phyloP scores from a whole-genome alignment of 2,797 vertebrate genomes.

The Thalassophryne amazonica region DNA sequence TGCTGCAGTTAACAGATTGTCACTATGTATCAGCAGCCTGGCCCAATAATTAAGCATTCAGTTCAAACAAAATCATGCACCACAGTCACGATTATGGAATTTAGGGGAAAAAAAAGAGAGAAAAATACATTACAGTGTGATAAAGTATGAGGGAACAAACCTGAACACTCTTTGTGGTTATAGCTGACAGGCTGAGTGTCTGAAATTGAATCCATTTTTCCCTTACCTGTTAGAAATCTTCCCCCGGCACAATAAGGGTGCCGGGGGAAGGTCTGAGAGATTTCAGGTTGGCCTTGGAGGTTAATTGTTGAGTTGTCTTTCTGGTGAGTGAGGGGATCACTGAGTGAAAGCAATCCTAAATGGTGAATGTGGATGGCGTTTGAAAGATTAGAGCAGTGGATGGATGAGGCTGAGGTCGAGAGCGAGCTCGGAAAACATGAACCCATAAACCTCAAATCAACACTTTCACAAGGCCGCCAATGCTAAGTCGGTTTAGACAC shows the following conservation, averaged over 20 bases:
- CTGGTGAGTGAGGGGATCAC: constrained; percentile 70
- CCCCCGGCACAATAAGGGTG: constrained; percentile 64
- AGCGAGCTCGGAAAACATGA: constrained; percentile 26
- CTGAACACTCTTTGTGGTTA: constrained; percentile 36
- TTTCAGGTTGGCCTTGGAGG: constrained; percentile 74
- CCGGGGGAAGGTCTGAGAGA: constrained; percentile 63
- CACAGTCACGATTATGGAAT: constrained; percentile 29
- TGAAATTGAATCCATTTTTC: constrained; percentile 62
- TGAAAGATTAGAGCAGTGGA: constrained; percentile 67
- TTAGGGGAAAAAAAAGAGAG: constrained; percentile 7
- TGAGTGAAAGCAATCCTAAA: constrained; percentile 66
- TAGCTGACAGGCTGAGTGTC: constrained; percentile 24
- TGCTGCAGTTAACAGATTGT: constrained; percentile 24
- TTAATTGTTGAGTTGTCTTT: constrained; percentile 76
- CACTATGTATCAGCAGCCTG: background rate
- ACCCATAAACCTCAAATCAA: constrained; percentile 56
- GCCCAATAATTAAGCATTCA: constrained; percentile 7
- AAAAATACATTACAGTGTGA: no score
- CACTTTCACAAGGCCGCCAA: constrained; percentile 37
- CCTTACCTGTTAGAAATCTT: constrained; percentile 68
- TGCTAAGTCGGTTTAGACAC: constrained; percentile 58
- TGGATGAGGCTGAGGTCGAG: constrained; percentile 40
- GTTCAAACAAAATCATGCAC: constrained; percentile 13
- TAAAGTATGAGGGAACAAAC: constrained; percentile 40
- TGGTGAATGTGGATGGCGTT: constrained; percentile 57